Evolutionary conservation across 2,113 vertebrate species (phyloP), one percentile per base, ranked within the genome.

Genomic region (Ceyx margarethae): DNA sequence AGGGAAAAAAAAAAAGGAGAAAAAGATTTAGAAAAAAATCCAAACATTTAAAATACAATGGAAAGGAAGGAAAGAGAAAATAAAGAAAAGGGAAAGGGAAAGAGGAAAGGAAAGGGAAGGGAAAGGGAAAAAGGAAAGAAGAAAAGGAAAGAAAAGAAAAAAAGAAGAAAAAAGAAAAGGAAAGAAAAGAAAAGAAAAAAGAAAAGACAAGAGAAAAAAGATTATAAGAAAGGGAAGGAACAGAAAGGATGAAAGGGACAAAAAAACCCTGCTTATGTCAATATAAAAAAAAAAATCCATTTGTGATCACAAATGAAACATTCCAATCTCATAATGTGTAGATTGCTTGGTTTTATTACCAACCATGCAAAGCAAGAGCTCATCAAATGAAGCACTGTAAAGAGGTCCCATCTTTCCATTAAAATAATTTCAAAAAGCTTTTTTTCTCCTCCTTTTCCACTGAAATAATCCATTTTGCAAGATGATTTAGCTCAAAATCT

Each of bases 401-500:
- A 84, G 82, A 96, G 96, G 95, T 97, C 97, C 96, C 96, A 79
- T 95, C 87, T 98, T 98, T 97, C 97, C 97, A 98, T 98, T 98
- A 98, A 98, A 98, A 97, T 97, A 96, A 97, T 97, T 98, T 98
- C 94, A 96, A 96, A 97, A 98, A 96, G 95, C 93, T 84, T 96
- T 97, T 96, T 92, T 95, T 50, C 0, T 4, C 20, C 26, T 89
- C 10, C 45, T 92, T 92, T 94, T 93, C 87, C 95, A 93, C 96
- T 98, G 98, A 98, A 98, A 98, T 98, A 98, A 98, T 98, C 98
- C 98, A 99, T 99, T 99, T 99, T 98, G 97, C 97, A 97, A 98
- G 98, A 98, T 98, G 98, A 98, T 98, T 99, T 98, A 98, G 97
- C 98, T 98, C 97, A 97, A 98, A 98, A 98, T 99, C 99, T 99